These are phyloP conservation scores for Tillus elongatus DNA, from an alignment of 2,888 invertebrate species.

Conservation along the genomic window DNA sequence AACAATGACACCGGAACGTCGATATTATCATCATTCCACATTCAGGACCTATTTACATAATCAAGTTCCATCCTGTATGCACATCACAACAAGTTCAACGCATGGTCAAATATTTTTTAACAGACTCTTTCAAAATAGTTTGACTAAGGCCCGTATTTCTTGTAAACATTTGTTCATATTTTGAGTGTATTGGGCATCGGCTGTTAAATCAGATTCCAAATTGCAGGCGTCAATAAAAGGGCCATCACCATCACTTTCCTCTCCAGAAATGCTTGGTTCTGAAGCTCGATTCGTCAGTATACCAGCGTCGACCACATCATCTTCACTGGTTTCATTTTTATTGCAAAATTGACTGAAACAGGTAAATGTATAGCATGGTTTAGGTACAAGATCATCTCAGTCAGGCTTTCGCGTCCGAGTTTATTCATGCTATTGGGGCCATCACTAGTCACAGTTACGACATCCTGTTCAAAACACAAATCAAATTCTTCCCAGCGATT, in stretches of 20 bases:
- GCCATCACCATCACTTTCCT: conserved; percentile 6
- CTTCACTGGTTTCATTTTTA: conserved; percentile 5
- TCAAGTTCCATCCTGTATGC: too few species aligned
- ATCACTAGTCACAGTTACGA: conserved; percentile 4
- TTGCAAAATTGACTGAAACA: conserved; percentile 4
- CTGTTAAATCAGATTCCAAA: conserved; percentile 1
- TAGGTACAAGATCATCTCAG: conserved; percentile 1
- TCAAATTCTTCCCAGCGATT: too few species aligned
- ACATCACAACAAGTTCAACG: too few species aligned
- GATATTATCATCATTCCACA: too few species aligned
- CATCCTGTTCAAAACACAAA: too few species aligned
- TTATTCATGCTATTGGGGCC: conserved; percentile 1
- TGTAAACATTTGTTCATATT: too few species aligned
- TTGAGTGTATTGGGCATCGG: too few species aligned
- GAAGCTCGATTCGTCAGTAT: conserved; percentile 5
- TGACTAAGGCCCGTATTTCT: too few species aligned
- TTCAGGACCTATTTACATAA: too few species aligned
- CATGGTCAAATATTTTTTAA: too few species aligned
- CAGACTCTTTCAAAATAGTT: too few species aligned
- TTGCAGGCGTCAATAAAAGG: conserved; percentile 1
- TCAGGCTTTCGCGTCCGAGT: conserved; percentile 4
- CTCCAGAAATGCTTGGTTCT: conserved; percentile 6
- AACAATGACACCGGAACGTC: too few species aligned
- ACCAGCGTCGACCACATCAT: conserved; percentile 4
- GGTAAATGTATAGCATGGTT: conserved; percentile 2